Percentiles rank a stretch among this genome's conserved stretches.
phyloP scores from a whole-genome alignment of 2,888 invertebrate species.

The Eupithecia tripunctaria region DNA sequence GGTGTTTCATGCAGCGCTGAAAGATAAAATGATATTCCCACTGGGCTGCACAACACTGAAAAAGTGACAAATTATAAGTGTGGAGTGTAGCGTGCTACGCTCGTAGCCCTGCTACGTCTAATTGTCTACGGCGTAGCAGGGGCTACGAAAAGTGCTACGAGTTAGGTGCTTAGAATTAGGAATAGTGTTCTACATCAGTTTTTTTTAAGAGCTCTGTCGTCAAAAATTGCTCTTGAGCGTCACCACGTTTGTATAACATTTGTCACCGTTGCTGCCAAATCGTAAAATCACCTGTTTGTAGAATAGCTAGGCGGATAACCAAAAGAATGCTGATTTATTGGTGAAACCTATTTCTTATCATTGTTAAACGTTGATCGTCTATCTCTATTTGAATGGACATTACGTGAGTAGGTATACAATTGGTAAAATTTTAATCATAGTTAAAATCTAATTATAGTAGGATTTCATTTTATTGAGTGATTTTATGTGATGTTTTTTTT shows the following conservation, averaged over 20 bases:
- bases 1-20: slow-evolving; percentile 26
- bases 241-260: background rate
- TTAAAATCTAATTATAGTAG: too few relatives aligned
- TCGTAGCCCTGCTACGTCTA: slow-evolving; percentile 8
- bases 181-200: background rate
- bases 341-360: too few relatives aligned
- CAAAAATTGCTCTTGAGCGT: background rate
- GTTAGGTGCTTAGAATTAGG: background rate
- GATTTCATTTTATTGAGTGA: too few relatives aligned
- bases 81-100: slow-evolving; percentile 13
- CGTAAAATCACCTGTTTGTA: too few relatives aligned
- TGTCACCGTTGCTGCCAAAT: background rate
- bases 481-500: too few relatives aligned
- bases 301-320: too few relatives aligned
- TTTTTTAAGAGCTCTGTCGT: background rate
- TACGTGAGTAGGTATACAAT: too few relatives aligned
- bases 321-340: too few relatives aligned
- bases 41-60: slow-evolving; percentile 30
- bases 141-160: background rate
- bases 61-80: slow-evolving; percentile 18
- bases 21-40: slow-evolving; percentile 29
- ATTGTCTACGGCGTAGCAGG: slow-evolving; percentile 7
- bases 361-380: too few relatives aligned
- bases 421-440: too few relatives aligned
- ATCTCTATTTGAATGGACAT: too few relatives aligned